Conservation (phyloP, 2,888 invertebrate genomes). For the Morpho helenor region DNA sequence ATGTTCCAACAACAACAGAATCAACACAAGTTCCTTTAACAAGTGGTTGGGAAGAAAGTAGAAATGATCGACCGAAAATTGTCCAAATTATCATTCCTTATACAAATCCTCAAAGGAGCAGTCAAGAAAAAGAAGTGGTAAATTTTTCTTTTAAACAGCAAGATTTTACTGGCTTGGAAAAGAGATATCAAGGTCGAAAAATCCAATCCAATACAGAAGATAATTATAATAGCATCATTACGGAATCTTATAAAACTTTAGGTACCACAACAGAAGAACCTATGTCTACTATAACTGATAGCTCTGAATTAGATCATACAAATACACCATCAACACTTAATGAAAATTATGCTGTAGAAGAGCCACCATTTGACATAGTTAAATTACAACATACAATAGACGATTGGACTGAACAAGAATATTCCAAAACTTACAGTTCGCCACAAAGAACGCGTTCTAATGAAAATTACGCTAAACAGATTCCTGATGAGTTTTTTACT, state of each 20-base stretch:
- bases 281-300: constrained; percentile 50
- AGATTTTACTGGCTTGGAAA: constrained; percentile 45
- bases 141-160: constrained; percentile 52
- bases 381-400: constrained; percentile 90
- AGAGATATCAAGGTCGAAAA: constrained; percentile 69
- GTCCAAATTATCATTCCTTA: constrained; percentile 91
- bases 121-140: constrained; percentile 26
- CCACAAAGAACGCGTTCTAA: constrained; percentile 74
- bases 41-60: constrained; percentile 51
- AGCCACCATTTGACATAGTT: constrained; percentile 83
- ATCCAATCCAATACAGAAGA: constrained; percentile 58
- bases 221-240: constrained; percentile 35
- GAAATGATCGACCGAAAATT: constrained; percentile 79
- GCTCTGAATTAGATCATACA: constrained; percentile 71
- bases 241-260: constrained; percentile 44
- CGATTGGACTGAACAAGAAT: constrained; percentile 90
- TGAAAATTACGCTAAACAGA: constrained; percentile 84
- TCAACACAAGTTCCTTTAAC: constrained; percentile 38
- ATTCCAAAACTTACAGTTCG: constrained; percentile 72
- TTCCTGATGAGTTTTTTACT: constrained; percentile 87
- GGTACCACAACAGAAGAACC: constrained; percentile 51
- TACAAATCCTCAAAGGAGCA: constrained; percentile 71
- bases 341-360: constrained; percentile 66
- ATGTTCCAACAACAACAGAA: constrained; percentile 47
- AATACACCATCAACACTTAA: constrained; percentile 56